Evolutionary conservation across 2,888 invertebrate genomes (phyloP).

Genomic region (Stenichneumon culpator): DNA sequence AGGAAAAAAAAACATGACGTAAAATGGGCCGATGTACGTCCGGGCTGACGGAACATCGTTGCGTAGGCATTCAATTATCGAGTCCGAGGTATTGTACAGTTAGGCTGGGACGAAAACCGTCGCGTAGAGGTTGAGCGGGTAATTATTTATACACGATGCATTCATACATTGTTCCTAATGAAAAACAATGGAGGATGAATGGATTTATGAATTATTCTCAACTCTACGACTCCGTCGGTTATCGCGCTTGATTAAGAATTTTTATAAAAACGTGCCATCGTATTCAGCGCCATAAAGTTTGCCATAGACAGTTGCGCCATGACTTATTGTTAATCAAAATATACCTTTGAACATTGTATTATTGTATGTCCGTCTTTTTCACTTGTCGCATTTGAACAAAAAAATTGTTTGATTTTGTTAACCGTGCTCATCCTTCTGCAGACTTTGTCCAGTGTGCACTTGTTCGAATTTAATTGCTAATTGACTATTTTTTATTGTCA

Average conservation of each 20-base stretch:
- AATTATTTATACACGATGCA: not conserved
- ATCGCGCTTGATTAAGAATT: not conserved
- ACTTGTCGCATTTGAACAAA: not conserved
- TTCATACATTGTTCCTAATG: not conserved
- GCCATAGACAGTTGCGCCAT: constrained; percentile 64
- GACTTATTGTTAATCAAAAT: constrained; percentile 26
- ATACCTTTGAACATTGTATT: not conserved
- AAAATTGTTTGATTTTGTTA: too few species aligned
- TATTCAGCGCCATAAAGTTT: constrained; percentile 66
- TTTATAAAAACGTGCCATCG: constrained; percentile 61
- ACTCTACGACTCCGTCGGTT: not conserved
- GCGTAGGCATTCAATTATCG: not conserved
- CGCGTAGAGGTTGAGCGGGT: not conserved
- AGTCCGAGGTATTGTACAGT: not conserved
- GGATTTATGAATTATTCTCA: not conserved
- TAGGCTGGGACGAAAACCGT: not conserved
- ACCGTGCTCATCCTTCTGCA: too few species aligned
- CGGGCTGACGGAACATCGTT: too few species aligned
- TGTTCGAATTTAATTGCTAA: too few species aligned
- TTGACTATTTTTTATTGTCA: too few species aligned
- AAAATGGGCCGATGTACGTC: not conserved
- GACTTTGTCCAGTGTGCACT: too few species aligned
- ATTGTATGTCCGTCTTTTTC: not conserved
- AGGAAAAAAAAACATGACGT: not conserved
- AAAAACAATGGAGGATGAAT: not conserved